Conservation (phyloP, 2,888 invertebrate genomes). For the Barypeithes pellucidus region DNA sequence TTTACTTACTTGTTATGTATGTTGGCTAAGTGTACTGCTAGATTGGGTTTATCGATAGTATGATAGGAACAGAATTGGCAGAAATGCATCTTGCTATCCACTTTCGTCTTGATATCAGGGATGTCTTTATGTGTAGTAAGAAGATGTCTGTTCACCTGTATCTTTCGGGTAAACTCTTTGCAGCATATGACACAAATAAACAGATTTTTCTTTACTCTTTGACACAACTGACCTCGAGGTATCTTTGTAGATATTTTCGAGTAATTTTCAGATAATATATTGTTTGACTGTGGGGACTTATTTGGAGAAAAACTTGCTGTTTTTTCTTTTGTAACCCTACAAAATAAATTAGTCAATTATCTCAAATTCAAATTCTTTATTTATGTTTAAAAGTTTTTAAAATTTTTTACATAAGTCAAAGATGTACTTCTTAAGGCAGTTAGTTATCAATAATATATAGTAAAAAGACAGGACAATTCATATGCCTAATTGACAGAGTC, state of each 20-base stretch:
- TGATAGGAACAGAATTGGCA: neutral
- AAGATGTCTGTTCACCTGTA: neutral
- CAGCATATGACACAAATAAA: neutral
- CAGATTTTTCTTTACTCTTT: no score
- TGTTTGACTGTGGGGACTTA: neutral
- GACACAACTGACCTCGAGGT: no score
- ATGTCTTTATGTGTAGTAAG: neutral
- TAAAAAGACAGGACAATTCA: no score
- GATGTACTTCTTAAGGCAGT: no score
- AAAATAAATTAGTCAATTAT: neutral
- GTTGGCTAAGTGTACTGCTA: neutral
- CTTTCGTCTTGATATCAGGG: neutral
- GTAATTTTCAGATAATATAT: neutral
- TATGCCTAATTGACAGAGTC: no score
- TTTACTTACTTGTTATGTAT: conserved; percentile 1
- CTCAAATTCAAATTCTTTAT: no score
- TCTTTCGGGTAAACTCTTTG: neutral
- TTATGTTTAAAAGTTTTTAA: no score
- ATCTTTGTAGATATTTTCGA: neutral
- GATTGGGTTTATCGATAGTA: neutral
- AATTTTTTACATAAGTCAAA: no score
- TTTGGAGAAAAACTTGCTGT: neutral
- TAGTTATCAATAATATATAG: no score
- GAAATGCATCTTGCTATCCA: neutral
- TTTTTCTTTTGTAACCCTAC: neutral